Evolutionary conservation across 2,888 invertebrate species (phyloP), one percentile per base, ranked within the genome.

Genomic region (Pomacea canaliculata): DNA sequence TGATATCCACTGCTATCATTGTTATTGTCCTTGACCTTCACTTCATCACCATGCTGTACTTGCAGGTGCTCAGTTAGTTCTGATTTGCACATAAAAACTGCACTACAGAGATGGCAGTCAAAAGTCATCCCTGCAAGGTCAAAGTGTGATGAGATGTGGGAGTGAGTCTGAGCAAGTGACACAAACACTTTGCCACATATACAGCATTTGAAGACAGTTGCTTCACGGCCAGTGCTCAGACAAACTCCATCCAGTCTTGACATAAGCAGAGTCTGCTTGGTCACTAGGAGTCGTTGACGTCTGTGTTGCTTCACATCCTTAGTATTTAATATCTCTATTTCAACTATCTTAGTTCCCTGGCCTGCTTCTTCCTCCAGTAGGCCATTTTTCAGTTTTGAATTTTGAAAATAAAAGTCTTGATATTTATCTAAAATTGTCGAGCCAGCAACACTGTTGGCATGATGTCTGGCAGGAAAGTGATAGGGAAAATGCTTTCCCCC

Each of bases 181-280:
- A 83, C 81, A 78, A 87, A 89, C 73, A 90, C 81, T 73, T 88
- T 86, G 60, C 87, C 83, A 79, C 91, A 91, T 70, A 90, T 80
- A 78, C 90, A 87, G 81, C 91, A 91, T 23, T 78, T 88, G 80
- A 85, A 91, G 56, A 90, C 83, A 23, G 89, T 86, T n/a, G 85
- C 80, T 65, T 84, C 83, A 71, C 85, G 83, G 9, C 88, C 88
- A 18, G 83, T 86, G n/a, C 79, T 73, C 37, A 84, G 70, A 78
- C 89, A 86, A 9, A 87, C 76, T 0, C 90, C 90, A 73, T 90
- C 89, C 46, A 90, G 78, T 48, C 88, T 77, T 0, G 89, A 87
- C 7, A 88, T 85, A 37, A 91, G 74, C 51, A 89, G 84, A n/a
- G 88, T 88, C 79, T 90, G 90, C 73, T 86, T 87, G 56, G 82